Base-by-base conservation (phyloP, 1,140 invertebrate species). In the Bilobella aurantiaca region DNA sequence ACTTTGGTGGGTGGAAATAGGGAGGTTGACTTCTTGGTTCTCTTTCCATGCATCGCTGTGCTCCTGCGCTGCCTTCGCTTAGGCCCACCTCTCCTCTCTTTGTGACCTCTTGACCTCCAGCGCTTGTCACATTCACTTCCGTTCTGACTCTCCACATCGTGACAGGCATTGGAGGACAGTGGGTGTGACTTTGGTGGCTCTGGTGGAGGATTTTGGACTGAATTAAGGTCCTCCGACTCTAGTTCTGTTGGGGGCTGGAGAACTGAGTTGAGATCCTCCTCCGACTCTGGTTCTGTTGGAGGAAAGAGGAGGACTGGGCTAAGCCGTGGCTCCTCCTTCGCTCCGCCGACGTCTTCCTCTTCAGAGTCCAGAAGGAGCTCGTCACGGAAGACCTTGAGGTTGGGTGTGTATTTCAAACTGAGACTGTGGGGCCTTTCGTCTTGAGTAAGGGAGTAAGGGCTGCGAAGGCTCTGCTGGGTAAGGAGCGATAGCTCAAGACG, bases 401-500 rank as follows among this genome's bases (percentile, higher is more conserved):
- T 53, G 14, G 14, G 14, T 53, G 49, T 18, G 49, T 53, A 53
- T 23, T 14, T 5, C 14, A 53, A 23, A 53, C 5, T 53, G 23
- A 53, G 25, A 23, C 21, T 53, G 5, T 23, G 49, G 21, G 12
- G 5, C 1, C 60, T 58, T 49, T 31, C 62, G 5, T 59, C 58
- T 12, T 34, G 23, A 23, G 46, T 58, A 27, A 27, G 23, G n/a
- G 25, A 25, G 12, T 31, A 21, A 25, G 32, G 56, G 29, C 42
- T 57, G 8, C 53, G 47, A 16, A 34, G 47, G 37, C n/a, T n/a
- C 59, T 62, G 59, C 5, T 53, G 49, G 14, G 47, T 64, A 37
- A 63, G 53, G 47, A 62, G 46, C 12, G 32, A 42, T 3, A 64
- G 29, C 63, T 64, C 65, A 30, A 58, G 58, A 12, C 28, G 56